phyloP scores from a whole-genome alignment of 2,797 vertebrate genomes.

The Clamator glandarius region DNA sequence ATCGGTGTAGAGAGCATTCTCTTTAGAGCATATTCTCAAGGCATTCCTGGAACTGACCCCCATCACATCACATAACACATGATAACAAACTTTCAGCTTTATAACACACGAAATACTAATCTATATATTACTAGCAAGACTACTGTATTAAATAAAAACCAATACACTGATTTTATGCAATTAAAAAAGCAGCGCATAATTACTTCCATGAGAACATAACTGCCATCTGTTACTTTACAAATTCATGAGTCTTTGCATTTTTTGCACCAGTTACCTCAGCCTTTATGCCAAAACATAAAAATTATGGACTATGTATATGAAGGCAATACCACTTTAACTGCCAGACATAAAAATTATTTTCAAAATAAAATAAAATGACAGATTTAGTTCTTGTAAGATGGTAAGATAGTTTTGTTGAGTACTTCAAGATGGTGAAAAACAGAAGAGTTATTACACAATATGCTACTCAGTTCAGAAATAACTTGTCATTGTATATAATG shows the following conservation, averaged over 20 bases:
- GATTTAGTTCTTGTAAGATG: not conserved
- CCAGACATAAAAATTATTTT: not conserved
- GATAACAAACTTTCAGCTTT: slow-evolving; percentile 23
- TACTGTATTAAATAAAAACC: not conserved
- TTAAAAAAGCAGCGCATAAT: not conserved
- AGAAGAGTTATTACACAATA: slow-evolving; percentile 19
- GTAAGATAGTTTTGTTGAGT: slow-evolving; percentile 17
- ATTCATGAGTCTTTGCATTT: not conserved
- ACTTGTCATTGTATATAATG: not conserved
- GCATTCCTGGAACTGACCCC: not conserved
- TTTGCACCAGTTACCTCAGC: not conserved
- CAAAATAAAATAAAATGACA: slow-evolving; percentile 45
- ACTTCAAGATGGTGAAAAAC: slow-evolving; percentile 33
- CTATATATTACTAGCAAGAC: not conserved
- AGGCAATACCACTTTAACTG: slow-evolving; percentile 22
- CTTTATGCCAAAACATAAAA: slow-evolving; percentile 39
- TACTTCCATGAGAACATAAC: slow-evolving; percentile 1
- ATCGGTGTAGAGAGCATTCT: not conserved
- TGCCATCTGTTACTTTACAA: not conserved
- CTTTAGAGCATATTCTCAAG: not conserved
- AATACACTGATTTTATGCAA: not conserved
- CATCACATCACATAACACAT: not conserved
- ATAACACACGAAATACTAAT: not conserved
- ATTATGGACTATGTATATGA: not conserved
- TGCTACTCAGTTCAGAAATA: slow-evolving; percentile 38